Evolutionary conservation across 2,888 invertebrate genomes (phyloP).

Genomic region (Anthrax anthrax): DNA sequence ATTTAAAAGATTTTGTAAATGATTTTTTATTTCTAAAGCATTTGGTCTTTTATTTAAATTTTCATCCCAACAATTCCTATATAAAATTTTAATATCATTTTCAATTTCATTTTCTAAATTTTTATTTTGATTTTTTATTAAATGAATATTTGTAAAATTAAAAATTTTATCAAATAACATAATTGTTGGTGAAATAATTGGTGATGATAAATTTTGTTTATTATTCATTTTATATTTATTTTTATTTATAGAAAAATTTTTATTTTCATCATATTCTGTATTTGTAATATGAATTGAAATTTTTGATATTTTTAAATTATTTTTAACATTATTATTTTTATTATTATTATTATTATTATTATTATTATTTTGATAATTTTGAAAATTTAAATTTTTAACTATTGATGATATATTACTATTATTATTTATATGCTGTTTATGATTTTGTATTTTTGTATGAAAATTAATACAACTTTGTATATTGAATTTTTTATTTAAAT

Average conservation of each 20-base stretch:
- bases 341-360: background rate
- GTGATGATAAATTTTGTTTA: no score
- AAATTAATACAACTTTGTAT: background rate
- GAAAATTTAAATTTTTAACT: background rate
- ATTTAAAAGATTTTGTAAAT: background rate
- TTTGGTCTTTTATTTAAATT: background rate
- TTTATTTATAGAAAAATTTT: no score
- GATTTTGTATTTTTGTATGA: background rate
- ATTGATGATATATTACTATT: background rate
- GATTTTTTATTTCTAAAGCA: background rate
- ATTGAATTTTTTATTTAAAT: constrained; percentile 1
- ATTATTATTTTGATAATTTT: background rate
- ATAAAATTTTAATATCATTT: background rate
- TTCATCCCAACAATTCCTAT: background rate
- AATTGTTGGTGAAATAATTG: no score
- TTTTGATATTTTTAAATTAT: background rate
- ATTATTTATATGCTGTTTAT: background rate
- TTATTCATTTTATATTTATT: no score
- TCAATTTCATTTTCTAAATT: background rate
- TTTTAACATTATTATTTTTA: background rate
- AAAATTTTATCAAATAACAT: background rate
- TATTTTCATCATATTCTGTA: no score
- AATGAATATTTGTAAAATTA: constrained; percentile 1
- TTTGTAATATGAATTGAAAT: no score
- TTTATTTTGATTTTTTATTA: background rate